phyloP scores from a whole-genome alignment of 2,113 vertebrate species.

The Engystomops pustulosus region DNA sequence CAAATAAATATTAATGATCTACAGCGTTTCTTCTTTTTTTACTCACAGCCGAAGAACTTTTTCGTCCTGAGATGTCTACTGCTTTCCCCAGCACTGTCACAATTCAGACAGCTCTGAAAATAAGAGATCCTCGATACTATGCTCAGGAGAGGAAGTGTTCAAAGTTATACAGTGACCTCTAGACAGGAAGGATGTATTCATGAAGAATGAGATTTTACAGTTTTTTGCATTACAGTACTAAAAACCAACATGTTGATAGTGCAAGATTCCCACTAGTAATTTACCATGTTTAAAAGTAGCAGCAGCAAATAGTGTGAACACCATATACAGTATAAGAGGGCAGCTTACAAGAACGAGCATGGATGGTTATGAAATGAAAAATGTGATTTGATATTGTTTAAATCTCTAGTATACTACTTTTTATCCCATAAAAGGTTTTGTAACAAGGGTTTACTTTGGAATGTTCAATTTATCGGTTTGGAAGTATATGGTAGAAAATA shows the following conservation, averaged over 20 bases:
- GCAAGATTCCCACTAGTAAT: neutral
- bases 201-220: neutral
- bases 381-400: too few relatives aligned
- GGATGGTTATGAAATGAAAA: too few relatives aligned
- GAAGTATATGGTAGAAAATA: too few relatives aligned
- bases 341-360: too few relatives aligned
- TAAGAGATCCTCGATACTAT: neutral
- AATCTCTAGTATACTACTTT: too few relatives aligned
- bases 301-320: neutral
- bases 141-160: neutral
- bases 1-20: conserved; percentile 46
- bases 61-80: neutral
- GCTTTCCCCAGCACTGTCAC: neutral
- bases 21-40: neutral
- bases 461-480: too few relatives aligned
- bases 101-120: neutral
- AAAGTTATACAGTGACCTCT: neutral
- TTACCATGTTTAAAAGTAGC: neutral
- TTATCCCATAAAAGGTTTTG: too few relatives aligned
- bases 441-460: too few relatives aligned
- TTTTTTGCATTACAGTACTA: neutral
- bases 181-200: neutral
- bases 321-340: too few relatives aligned
- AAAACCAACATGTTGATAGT: neutral
- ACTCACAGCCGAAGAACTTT: conserved; percentile 16